Evolutionary conservation across 1,140 invertebrate genomes (phyloP).

Genomic region (Spodoptera frugiperda): DNA sequence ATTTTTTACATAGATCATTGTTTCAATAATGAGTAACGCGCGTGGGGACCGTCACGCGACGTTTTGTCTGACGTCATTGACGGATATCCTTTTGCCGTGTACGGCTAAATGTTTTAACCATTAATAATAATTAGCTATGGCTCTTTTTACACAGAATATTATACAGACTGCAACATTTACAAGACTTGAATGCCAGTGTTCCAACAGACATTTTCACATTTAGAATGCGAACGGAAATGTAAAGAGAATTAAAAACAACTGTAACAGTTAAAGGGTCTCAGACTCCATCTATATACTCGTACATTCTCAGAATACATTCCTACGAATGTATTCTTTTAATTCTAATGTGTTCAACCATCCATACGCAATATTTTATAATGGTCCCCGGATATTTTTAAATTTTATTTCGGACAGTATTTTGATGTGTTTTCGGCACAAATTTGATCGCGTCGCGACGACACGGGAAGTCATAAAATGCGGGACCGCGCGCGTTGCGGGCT

Average conservation of each 20-base stretch:
- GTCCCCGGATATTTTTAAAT: slow-evolving; percentile 67
- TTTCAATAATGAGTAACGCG: slow-evolving; percentile 5
- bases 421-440: slow-evolving; percentile 69
- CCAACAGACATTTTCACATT: not conserved
- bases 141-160: not conserved
- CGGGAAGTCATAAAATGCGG: slow-evolving; percentile 77
- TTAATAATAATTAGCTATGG: not conserved
- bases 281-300: no score
- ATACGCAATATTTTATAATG: slow-evolving; percentile 49
- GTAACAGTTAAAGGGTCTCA: not conserved
- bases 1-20: slow-evolving; percentile 37
- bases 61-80: slow-evolving; percentile 9
- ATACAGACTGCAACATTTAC: not conserved
- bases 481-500: slow-evolving; percentile 50
- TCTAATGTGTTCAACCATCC: slow-evolving; percentile 32
- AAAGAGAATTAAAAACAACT: not conserved
- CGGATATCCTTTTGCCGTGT: slow-evolving; percentile 32
- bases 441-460: slow-evolving; percentile 64
- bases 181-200: not conserved
- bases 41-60: slow-evolving; percentile 2
- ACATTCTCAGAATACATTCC: no score
- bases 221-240: not conserved
- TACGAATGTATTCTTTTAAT: slow-evolving; percentile 41
- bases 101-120: slow-evolving; percentile 1
- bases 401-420: slow-evolving; percentile 68